Evolutionary conservation across 1,140 invertebrate species (phyloP).

Genomic region (Brachionus koreanus): DNA sequence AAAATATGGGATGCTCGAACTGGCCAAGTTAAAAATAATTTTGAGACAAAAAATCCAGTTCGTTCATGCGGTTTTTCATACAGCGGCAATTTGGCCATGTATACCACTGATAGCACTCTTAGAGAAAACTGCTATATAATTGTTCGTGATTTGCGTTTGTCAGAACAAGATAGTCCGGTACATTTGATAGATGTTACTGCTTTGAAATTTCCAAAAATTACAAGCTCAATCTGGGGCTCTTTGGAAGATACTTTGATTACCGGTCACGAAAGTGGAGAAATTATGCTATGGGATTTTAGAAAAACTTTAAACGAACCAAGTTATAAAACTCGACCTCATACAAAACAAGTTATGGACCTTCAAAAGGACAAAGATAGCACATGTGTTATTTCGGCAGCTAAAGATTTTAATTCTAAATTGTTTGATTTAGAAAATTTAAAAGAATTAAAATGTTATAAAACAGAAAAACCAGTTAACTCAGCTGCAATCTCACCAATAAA

Average conservation of each 20-base stretch:
- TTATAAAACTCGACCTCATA: conserved; percentile 69
- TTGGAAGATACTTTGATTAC: conserved; percentile 85
- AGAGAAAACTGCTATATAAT: conserved; percentile 27
- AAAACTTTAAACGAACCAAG: conserved; percentile 58
- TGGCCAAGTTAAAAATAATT: conserved; percentile 57
- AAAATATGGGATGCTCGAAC: conserved; percentile 83
- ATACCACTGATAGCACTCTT: conserved; percentile 71
- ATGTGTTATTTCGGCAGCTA: conserved; percentile 92
- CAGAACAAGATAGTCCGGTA: not conserved
- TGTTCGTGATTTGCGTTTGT: not conserved
- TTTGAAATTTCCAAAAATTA: conserved; percentile 11
- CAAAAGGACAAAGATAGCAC: conserved; percentile 85
- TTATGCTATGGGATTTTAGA: conserved; percentile 83
- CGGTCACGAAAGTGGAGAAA: conserved; percentile 86
- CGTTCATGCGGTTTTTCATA: conserved; percentile 86
- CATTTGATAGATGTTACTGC: conserved; percentile 14
- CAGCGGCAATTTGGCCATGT: conserved; percentile 82
- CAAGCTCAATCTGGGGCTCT: conserved; percentile 69
- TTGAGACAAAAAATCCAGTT: conserved; percentile 62
- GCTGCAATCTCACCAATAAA: conserved; percentile 87
- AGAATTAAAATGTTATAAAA: conserved; percentile 87
- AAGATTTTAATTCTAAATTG: conserved; percentile 83
- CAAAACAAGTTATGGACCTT: conserved; percentile 86
- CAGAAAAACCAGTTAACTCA: conserved; percentile 91
- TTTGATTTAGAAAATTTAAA: conserved; percentile 81